Conservation (phyloP, 2,113 vertebrate species). For the Myrmophylax atrothorax region DNA sequence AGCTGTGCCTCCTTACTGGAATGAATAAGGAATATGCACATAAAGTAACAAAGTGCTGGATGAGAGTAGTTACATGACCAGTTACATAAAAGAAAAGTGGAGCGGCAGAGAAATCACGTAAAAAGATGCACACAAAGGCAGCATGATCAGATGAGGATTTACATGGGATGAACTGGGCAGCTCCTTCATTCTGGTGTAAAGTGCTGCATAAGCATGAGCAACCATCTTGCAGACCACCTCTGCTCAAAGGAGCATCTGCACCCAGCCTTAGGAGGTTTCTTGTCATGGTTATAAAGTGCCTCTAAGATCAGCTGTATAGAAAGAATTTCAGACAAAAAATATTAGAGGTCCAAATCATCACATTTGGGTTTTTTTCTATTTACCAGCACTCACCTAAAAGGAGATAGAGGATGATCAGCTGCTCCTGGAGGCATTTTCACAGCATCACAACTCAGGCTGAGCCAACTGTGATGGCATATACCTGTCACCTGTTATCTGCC, state of each 20-base stretch:
- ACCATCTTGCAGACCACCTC: neutral
- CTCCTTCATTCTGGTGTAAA: neutral
- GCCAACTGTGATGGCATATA: neutral
- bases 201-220: neutral
- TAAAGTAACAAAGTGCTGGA: neutral
- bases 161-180: accelerated
- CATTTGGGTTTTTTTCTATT: neutral
- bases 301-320: neutral
- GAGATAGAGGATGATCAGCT: neutral
- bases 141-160: neutral
- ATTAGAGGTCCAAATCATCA: neutral
- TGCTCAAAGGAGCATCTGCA: neutral
- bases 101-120: neutral
- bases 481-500: neutral
- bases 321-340: neutral
- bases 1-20: neutral
- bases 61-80: neutral
- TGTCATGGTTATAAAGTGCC: neutral
- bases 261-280: neutral
- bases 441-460: neutral
- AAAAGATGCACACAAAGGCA: neutral
- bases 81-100: neutral
- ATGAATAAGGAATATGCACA: neutral
- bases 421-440: neutral
- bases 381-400: neutral